Evolutionary conservation across 2,797 vertebrate species (phyloP), one percentile per base, ranked within the genome.

Genomic region (Brotula barbata): DNA sequence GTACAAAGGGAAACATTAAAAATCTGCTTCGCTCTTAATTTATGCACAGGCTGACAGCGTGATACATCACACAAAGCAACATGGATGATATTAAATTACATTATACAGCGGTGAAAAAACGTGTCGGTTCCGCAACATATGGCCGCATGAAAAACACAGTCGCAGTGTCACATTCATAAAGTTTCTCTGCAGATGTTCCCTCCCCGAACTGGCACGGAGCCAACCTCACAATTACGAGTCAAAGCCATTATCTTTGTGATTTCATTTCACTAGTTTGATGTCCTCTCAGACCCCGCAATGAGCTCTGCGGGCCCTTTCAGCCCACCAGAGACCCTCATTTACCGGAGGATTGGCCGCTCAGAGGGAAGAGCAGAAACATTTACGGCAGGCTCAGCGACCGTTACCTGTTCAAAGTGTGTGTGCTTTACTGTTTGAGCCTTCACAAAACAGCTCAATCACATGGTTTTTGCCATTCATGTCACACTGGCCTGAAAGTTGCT

Each of bases 221-320:
- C 50, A 57, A 45, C 33, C 22, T 25, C 44, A 49, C 71, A 58
- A 52, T 72, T 66, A 62, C 64, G 62, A 76, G 68, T 60, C 53
- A 46, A 57, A 60, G 58, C 67, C 50, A 75, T 83, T 84, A 82
- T 87, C 68, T 74, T 23, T 54, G 53, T 65, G 62, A 66, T 83
- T 89, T 86, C 75, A 69, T 53, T 75, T 75, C 61, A 71, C 54
- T 67, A 71, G 72, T 64, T 72, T 75, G 76, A 79, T 68, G 53
- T 59, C 62, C 74, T 78, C 68, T 80, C 76, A 87, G 73, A 64
- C 66, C 63, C 33, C 39, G 73, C 55, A 68, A 64, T 51, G 47
- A 51, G 73, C 73, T 80, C 75, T 75, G 67, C 46, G 14, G 68
- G 57, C 68, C 42, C 16, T 77, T 71, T 64, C 64, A 5, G 62